Conservation (phyloP, 2,113 vertebrate species). For the Dissostichus mawsoni region DNA sequence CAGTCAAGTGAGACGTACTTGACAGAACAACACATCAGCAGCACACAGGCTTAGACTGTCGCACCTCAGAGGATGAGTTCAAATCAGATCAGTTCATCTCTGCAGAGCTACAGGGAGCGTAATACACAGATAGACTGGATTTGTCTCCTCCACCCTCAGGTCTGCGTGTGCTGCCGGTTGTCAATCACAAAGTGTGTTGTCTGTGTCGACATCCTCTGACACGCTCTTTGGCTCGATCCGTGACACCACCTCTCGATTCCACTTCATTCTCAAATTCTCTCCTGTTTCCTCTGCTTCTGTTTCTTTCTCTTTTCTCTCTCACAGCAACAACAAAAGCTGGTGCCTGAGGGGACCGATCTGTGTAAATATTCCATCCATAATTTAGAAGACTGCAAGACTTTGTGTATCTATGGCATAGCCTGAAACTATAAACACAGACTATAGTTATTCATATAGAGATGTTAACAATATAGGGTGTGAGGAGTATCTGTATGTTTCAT, state of each 20-base stretch:
- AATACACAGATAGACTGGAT: background rate
- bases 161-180: background rate
- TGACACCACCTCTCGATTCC: constrained; percentile 16
- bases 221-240: constrained; percentile 31
- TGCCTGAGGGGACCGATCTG: constrained; percentile 42
- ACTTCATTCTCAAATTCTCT: constrained; percentile 28
- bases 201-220: background rate
- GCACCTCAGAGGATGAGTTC: constrained; percentile 12
- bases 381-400: constrained; percentile 53
- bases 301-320: constrained; percentile 31
- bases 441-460: constrained; percentile 20
- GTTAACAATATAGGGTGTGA: constrained; percentile 6
- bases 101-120: constrained; percentile 18
- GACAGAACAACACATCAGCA: constrained; percentile 19
- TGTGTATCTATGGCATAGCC: constrained; percentile 38
- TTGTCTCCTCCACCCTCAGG: background rate
- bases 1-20: constrained; percentile 8
- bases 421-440: constrained; percentile 43
- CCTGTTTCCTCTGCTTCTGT: constrained; percentile 10
- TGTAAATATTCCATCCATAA: constrained; percentile 73
- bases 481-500: constrained; percentile 1
- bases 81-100: constrained; percentile 30
- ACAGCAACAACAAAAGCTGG: constrained; percentile 48
- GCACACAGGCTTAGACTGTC: constrained; percentile 5
- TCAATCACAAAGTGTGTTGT: constrained; percentile 33